These are phyloP conservation scores for Poecile montanus DNA, from an alignment of 2,797 vertebrate genomes.

Conservation along the genomic window DNA sequence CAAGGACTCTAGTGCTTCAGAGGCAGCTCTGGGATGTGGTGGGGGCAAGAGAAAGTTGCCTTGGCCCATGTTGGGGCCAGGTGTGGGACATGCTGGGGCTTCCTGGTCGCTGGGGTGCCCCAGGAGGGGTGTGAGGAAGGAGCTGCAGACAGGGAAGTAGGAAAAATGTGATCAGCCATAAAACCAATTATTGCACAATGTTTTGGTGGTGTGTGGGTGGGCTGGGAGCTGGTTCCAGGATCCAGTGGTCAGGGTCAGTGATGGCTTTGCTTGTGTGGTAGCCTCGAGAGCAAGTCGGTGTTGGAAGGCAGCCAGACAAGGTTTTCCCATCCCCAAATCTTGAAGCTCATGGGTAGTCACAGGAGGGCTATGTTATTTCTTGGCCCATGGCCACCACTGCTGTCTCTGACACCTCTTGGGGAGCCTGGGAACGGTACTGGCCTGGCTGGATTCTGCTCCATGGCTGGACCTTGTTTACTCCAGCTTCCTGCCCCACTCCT, in stretches of 20 bases:
- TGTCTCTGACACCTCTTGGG: not conserved
- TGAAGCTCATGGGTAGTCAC: not conserved
- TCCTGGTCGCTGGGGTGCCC: no score
- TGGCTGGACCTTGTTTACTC: not conserved
- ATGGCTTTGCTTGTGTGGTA: not conserved
- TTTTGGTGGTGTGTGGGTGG: not conserved
- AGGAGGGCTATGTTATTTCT: not conserved
- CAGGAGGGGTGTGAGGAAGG: not conserved
- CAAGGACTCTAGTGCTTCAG: not conserved
- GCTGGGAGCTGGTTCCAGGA: not conserved
- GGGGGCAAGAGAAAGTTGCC: no score
- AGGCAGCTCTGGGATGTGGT: not conserved
- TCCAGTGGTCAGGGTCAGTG: not conserved
- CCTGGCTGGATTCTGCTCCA: not conserved
- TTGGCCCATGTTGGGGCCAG: not conserved
- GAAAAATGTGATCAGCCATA: rapidly evolving
- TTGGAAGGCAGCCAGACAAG: not conserved
- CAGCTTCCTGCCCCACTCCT: not conserved
- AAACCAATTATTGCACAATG: rapidly evolving
- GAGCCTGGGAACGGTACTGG: not conserved
- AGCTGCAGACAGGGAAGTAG: not conserved
- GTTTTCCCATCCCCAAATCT: not conserved
- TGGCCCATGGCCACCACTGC: not conserved
- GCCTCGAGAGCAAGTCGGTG: not conserved
- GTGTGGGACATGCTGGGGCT: not conserved